Base-by-base conservation (phyloP, 2,113 vertebrate genomes). In the Ptilorrhoa leucosticta region DNA sequence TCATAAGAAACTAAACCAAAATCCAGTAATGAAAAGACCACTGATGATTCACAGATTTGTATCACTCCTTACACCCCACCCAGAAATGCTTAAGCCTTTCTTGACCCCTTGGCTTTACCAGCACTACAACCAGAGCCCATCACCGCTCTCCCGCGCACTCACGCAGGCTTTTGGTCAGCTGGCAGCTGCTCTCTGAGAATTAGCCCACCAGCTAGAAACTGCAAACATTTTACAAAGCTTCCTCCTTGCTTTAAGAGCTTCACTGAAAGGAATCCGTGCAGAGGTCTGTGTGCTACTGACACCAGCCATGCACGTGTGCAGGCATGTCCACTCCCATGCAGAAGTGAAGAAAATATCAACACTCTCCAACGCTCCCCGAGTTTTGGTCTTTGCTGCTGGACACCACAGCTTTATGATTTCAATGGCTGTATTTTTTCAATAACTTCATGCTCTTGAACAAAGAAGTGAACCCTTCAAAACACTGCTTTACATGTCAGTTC, bases 241-340 rank as follows among this genome's bases (percentile, higher is more conserved):
- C 39, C 35, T 72, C 51, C n/a, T 56, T 47, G 83, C 27, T 58
- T 31, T 40, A 6, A 54, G 51, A 44, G 61, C 28, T 42, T 58
- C 57, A 18, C 47, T 1, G 7, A 4, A 31, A 53, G 57, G 20
- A 68, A 12, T 14, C n/a, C 2, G 2, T 28, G 22, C 66, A 56
- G 69, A 42, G 60, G 16, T 40, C 56, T 35, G 8, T 6, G 2
- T 5, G 54, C 77, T 30, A 2, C 69, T 27, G 73, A 13, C 54
- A 54, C 1, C 27, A 60, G 56, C 51, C 7, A 0, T 4, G 54
- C n/a, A 2, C 0, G 9, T 4, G 9, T 1, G 3, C 48, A 42
- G 30, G 22, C 2, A 0, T 9, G 39, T 4, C 5, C 4, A 23
- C 24, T 87, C 65, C 51, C 15, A 7, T 0, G 16, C 31, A 75